phyloP scores from a whole-genome alignment of 2,888 invertebrate genomes.

The Nemurella pictetii region DNA sequence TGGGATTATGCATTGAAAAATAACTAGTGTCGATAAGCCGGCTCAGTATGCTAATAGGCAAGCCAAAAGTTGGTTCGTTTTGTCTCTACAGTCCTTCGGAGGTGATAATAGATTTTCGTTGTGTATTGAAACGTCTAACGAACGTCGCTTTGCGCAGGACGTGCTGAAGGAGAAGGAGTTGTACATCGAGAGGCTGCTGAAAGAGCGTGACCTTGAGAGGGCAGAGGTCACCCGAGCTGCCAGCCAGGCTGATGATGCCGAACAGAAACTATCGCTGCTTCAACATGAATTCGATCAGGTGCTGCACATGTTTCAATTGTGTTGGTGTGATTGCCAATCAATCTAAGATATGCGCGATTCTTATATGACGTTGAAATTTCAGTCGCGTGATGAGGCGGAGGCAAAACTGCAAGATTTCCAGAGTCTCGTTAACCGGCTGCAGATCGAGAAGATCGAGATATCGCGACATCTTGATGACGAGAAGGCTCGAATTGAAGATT shows the following conservation, averaged over 20 bases:
- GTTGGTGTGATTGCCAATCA: neutral
- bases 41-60: neutral
- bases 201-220: slow-evolving; percentile 88
- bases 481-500: slow-evolving; percentile 80
- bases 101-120: neutral
- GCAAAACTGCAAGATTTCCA: slow-evolving; percentile 56
- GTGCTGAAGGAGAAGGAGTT: slow-evolving; percentile 90
- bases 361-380: slow-evolving; percentile 43
- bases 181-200: slow-evolving; percentile 88
- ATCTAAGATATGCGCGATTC: neutral
- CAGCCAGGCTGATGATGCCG: slow-evolving; percentile 77
- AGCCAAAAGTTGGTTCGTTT: neutral
- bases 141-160: slow-evolving; percentile 64
- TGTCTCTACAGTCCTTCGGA: neutral
- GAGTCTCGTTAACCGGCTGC: slow-evolving; percentile 54
- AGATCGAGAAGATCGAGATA: slow-evolving; percentile 60
- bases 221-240: slow-evolving; percentile 85
- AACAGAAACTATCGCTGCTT: slow-evolving; percentile 62
- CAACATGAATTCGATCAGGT: slow-evolving; percentile 70
- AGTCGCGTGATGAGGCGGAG: slow-evolving; percentile 61
- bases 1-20: neutral
- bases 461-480: slow-evolving; percentile 74
- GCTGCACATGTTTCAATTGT: slow-evolving; percentile 38
- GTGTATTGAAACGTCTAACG: neutral
- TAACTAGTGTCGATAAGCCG: neutral